Evolutionary conservation across 2,888 invertebrate genomes (phyloP).

Genomic region (Enoplolaimus lenunculus): DNA sequence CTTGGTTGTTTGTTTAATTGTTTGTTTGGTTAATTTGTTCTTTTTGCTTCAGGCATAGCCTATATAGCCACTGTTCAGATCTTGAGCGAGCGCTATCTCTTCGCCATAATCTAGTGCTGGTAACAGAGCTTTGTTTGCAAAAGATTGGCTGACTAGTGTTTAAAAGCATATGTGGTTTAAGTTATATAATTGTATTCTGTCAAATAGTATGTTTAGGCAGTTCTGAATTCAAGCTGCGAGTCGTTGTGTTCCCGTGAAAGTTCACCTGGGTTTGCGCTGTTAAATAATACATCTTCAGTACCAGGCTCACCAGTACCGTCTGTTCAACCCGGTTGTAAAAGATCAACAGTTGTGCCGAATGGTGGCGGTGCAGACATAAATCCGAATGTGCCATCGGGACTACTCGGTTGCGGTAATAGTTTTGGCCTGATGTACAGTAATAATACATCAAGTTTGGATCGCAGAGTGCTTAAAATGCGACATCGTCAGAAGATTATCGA

Average conservation of each 20-base stretch:
- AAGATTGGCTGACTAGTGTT: too few species aligned
- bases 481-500: slow-evolving; percentile 12
- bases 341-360: neutral
- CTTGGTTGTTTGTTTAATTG: too few species aligned
- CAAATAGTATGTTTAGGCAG: too few species aligned
- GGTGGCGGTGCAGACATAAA: neutral
- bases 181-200: too few species aligned
- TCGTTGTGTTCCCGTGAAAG: slow-evolving; percentile 7
- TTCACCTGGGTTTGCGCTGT: slow-evolving; percentile 1
- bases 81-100: neutral
- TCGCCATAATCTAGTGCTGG: too few species aligned
- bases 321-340: too few species aligned
- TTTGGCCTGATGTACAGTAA: neutral
- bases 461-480: slow-evolving; percentile 16
- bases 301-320: neutral
- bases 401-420: neutral
- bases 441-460: slow-evolving; percentile 18
- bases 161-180: too few species aligned
- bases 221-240: slow-evolving; percentile 14
- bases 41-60: too few species aligned
- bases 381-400: neutral
- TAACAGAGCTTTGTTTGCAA: too few species aligned
- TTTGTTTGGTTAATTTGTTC: too few species aligned
- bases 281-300: neutral
- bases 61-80: neutral